Percentiles rank a stretch among this genome's conserved stretches.
Conservation (phyloP, 2,113 vertebrate species). For the Bos indicus region DNA sequence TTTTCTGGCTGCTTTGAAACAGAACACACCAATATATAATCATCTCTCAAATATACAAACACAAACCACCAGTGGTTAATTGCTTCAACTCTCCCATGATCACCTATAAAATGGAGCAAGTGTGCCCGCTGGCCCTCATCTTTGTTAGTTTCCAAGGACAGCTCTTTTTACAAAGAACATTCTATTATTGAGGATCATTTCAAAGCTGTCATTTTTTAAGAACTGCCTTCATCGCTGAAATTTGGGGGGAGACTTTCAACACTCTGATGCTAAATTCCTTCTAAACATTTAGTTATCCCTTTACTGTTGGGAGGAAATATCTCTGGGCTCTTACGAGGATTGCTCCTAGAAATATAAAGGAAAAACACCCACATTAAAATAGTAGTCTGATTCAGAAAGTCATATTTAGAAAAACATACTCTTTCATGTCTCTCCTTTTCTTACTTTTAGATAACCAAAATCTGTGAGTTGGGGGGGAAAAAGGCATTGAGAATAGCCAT, state of each 20-base stretch:
- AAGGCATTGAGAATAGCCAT: neutral
- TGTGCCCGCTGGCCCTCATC: neutral
- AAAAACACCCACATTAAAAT: neutral
- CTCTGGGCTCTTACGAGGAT: neutral
- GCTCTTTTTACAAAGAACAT: neutral
- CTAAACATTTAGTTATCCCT: neutral
- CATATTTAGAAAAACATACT: neutral
- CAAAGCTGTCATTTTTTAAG: neutral
- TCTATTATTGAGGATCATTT: fast-evolving
- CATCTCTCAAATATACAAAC: neutral
- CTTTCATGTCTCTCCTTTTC: neutral
- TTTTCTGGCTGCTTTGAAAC: neutral
- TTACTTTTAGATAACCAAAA: slow-evolving; percentile 7
- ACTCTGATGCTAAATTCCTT: neutral
- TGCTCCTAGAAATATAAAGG: neutral
- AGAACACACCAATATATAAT: neutral
- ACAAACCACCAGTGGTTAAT: neutral
- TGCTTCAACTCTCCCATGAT: neutral
- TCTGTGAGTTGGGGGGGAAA: neutral
- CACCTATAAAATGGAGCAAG: neutral
- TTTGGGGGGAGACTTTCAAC: neutral
- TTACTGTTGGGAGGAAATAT: neutral
- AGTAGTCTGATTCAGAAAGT: neutral
- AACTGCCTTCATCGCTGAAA: neutral
- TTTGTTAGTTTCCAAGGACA: neutral